Percentiles rank a stretch among this genome's conserved stretches.
These are phyloP conservation scores for rat (Rattus norvegicus) DNA, from an alignment of 2,113 vertebrate genomes.

Conservation along the genomic window GRCr8 NC_086025.1:30668501-30669000, in stretches of 20 bases:
- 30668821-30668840: background rate
- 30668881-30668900: background rate
- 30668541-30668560: background rate
- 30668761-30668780: constrained; percentile 30
- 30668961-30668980: background rate
- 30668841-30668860: constrained; percentile 14
- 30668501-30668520: background rate
- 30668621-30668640: background rate
- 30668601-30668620: background rate
- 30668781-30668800: background rate
- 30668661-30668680: background rate
- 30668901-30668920: constrained; percentile 14
- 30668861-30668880: background rate
- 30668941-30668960: background rate
- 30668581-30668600: background rate
- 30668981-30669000: constrained; percentile 22
- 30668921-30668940: background rate
- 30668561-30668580: background rate
- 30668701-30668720: background rate
- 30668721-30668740: background rate
- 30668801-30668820: constrained; percentile 16
- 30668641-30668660: background rate
- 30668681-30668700: background rate
- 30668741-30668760: constrained; percentile 34
- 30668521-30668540: background rate